These are phyloP conservation scores for Paradoxurus hermaphroditus DNA, from an alignment of 2,113 vertebrate genomes.

Conservation along the genomic window DNA sequence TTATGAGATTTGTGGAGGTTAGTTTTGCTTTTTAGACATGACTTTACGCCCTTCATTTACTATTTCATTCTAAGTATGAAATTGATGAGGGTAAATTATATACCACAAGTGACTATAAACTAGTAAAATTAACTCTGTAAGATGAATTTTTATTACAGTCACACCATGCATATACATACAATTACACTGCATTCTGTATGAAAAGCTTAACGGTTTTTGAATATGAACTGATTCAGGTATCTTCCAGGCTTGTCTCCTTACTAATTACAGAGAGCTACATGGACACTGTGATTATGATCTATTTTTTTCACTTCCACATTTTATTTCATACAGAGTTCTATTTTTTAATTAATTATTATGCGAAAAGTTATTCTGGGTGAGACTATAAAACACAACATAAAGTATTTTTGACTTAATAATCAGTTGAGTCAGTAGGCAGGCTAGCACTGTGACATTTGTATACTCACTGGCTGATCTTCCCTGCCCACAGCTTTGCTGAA, in stretches of 20 bases:
- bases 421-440: slow-evolving; percentile 73
- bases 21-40: slow-evolving; percentile 7
- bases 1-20: background rate
- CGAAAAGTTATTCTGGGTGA: slow-evolving; percentile 71
- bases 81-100: background rate
- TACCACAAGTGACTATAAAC: background rate
- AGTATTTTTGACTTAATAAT: slow-evolving; percentile 76
- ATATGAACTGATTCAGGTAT: slow-evolving; percentile 32
- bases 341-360: slow-evolving; percentile 71
- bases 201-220: background rate
- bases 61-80: slow-evolving; percentile 3
- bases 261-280: slow-evolving; percentile 25
- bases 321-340: slow-evolving; percentile 62
- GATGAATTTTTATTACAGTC: slow-evolving; percentile 18
- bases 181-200: background rate
- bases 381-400: slow-evolving; percentile 48
- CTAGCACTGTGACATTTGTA: slow-evolving; percentile 42
- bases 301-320: slow-evolving; percentile 54
- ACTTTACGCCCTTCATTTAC: background rate
- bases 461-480: slow-evolving; percentile 40
- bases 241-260: slow-evolving; percentile 14
- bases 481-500: slow-evolving; percentile 64
- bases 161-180: background rate
- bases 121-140: slow-evolving; percentile 4
- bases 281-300: slow-evolving; percentile 48